Evolutionary conservation across 2,113 vertebrate species (phyloP), one percentile per base, ranked within the genome.

Genomic region (Alaudala cheleensis): DNA sequence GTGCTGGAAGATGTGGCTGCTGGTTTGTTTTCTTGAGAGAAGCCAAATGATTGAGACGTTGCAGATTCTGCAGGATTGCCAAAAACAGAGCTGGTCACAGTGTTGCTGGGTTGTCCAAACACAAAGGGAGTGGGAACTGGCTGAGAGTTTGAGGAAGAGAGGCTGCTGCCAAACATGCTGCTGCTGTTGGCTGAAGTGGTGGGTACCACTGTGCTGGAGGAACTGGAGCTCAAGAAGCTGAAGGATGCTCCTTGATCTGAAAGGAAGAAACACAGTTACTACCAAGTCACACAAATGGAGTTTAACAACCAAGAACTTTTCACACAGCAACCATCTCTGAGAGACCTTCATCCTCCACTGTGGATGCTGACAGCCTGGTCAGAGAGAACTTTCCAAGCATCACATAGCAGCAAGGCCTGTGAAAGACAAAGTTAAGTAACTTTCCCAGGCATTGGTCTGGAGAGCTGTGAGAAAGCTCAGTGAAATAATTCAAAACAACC

Each of bases 1-100:
- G 93, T 88, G 57, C 96, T 95, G 45, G 98, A 96, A 39, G 47
- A 97, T 92, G 89, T 98, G 29, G 98, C 61, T 13, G 97, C 72
- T 89, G 98, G 97, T 93, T 98, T 98, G 95, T 97, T 98, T 70
- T 99, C 99, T 95, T 98, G 98, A 82, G 99, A 97, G 80, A 99
- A 99, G 22, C 98, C 86, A 70, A 99, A 98, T 6, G 98, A 86
- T 81, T 98, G 99, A 64, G 98, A 96, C 12, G 98, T 74, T 58
- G 97, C 96, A 17, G 98, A 88, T 42, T 98, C 98, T 39, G 97
- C 90, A 45, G 97, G 71, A 70, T 50, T 98, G 61, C 97, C 98
- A 76, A 98, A 98, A 79, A 98, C 96, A 77, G 98, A 97, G 78
- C 95, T 97, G 96, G 97, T 97, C 93, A 96, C 98, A 62, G 98